Conservation (phyloP, 2,797 vertebrate species). For the Fistularia commersonii region DNA sequence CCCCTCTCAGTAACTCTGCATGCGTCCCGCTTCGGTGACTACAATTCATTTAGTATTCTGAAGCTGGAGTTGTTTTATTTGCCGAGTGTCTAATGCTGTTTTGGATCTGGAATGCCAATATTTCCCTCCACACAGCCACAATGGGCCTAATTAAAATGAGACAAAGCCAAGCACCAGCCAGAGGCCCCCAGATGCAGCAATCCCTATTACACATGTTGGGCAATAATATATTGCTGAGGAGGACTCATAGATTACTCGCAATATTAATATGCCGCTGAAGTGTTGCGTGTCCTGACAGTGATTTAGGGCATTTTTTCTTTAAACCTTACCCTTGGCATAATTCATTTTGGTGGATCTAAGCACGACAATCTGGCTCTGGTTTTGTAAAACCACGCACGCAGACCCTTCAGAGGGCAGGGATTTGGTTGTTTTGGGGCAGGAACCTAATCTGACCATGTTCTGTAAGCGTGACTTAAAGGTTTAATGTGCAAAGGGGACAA, state of each 20-base stretch:
- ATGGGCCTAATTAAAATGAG: slow-evolving; percentile 19
- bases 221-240: slow-evolving; percentile 2
- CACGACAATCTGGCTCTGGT: too few species aligned
- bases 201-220: slow-evolving; percentile 5
- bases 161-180: slow-evolving; percentile 1
- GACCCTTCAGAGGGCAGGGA: too few species aligned
- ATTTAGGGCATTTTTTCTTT: neutral
- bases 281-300: slow-evolving; percentile 4
- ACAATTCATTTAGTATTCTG: slow-evolving; percentile 10
- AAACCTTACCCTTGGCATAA: too few species aligned
- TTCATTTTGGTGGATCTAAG: too few species aligned
- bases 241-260: neutral
- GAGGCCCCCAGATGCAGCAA: neutral
- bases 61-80: slow-evolving; percentile 7
- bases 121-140: slow-evolving; percentile 10
- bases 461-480: too few species aligned
- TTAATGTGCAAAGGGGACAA: too few species aligned
- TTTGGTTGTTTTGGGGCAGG: too few species aligned
- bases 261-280: neutral
- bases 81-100: slow-evolving; percentile 6
- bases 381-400: too few species aligned
- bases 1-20: neutral
- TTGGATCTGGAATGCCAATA: slow-evolving; percentile 4
- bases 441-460: too few species aligned
- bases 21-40: neutral